These are phyloP conservation scores for Eulemur mongoz DNA, from an alignment of 2,797 vertebrate species.

Conservation along the genomic window DNA sequence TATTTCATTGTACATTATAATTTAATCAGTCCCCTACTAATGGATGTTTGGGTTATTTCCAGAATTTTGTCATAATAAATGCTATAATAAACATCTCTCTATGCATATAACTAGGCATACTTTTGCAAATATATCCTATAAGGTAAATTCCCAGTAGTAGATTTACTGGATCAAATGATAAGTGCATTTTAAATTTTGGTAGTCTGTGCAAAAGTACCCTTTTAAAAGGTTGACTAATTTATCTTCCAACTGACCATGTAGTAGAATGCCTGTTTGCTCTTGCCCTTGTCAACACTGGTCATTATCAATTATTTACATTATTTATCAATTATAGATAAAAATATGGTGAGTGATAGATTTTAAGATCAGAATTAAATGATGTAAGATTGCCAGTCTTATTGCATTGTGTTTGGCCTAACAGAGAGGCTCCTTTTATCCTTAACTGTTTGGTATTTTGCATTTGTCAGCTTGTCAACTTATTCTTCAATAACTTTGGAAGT, in stretches of 20 bases:
- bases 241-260: not conserved
- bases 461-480: not conserved
- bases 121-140: not conserved
- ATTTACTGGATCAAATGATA: not conserved
- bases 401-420: not conserved
- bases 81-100: not conserved
- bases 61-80: not conserved
- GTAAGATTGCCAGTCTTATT: not conserved
- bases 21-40: not conserved
- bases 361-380: slow-evolving; percentile 26
- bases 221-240: not conserved
- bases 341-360: not conserved
- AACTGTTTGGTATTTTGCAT: not conserved
- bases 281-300: not conserved
- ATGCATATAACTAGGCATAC: not conserved
- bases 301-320: not conserved
- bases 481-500: not conserved
- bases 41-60: not conserved
- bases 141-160: not conserved
- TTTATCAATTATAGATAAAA: slow-evolving; percentile 1
- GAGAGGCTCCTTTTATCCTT: not conserved
- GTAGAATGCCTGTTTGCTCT: not conserved
- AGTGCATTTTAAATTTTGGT: slow-evolving; percentile 14
- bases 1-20: not conserved
- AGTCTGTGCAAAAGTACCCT: not conserved